Evolutionary conservation across 2,113 vertebrate genomes (phyloP), one percentile per base, ranked within the genome.

Genomic region (Neoarius graeffei): DNA sequence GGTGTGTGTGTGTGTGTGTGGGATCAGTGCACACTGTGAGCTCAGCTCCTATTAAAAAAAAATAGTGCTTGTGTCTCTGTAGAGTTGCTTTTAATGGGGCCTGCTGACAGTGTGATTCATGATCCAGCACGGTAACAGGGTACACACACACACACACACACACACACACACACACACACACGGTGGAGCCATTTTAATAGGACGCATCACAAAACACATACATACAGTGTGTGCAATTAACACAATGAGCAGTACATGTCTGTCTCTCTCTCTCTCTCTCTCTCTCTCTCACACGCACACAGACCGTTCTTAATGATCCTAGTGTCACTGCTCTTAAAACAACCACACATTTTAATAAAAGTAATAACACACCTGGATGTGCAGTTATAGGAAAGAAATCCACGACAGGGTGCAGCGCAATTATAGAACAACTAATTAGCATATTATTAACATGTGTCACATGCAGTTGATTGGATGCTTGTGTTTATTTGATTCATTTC

Each of bases 81-180:
- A 85, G 86, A 90, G 85, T 85, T 90, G 35, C 76, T 84, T 91
- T 90, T 91, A 92, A 91, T 92, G 86, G 88, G 25, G 71, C 62
- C 84, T n/a, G 71, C 27, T 89, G 90, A 89, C 89, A 91, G 89
- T 79, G 30, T 91, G 91, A 92, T 90, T 89, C 80, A 92, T 90
- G 83, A 77, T 56, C 66, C 69, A 79, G 81, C 48, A 74, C 30
- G 54, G 86, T 88, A 83, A 90, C 85, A 71, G 85, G 71, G 54
- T 85, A 71, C 82, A 59, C 81, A 81, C 9, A 73, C 64, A 71
- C 9, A 73, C 64, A 71, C 52, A 66, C 35, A 20, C 35, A 50
- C 54, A 19, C 81, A 20, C 67, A 59, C 50, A 69, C 69, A 13
- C 50, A 7, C 50, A 30, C 57, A 57, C 88, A 30, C 66, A 73